Evolutionary conservation across 92 coral and sea anemone genomes (phyloP).

Genomic region (Pocillopora grandis): DNA sequence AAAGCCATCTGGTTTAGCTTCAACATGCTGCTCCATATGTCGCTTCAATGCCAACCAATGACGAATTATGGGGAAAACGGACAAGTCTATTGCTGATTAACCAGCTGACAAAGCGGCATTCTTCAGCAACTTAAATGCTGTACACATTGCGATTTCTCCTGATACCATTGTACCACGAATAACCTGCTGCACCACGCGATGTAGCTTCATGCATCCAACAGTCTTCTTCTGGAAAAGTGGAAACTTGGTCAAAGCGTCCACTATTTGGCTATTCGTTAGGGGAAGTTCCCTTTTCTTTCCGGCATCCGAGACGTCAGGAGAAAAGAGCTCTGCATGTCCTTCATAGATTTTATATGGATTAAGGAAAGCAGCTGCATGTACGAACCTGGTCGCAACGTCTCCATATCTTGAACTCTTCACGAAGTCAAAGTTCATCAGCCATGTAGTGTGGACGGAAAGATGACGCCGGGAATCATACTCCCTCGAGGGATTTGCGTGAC

Average conservation of each 20-base stretch:
- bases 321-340: conserved; percentile 3
- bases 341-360: conserved; percentile 24
- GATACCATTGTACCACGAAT: conserved; percentile 1
- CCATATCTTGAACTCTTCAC: background rate
- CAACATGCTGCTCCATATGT: background rate
- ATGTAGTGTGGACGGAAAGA: conserved; percentile 64
- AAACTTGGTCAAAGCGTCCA: background rate
- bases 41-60: background rate
- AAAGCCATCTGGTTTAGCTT: background rate
- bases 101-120: background rate
- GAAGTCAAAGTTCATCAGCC: conserved; percentile 71
- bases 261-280: background rate
- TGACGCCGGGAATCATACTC: conserved; percentile 57
- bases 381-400: conserved; percentile 6
- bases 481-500: conserved; percentile 35
- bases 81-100: background rate
- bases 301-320: background rate
- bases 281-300: background rate
- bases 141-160: background rate
- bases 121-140: background rate
- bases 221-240: conserved; percentile 10
- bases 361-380: conserved; percentile 28
- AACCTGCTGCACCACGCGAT: conserved; percentile 24
- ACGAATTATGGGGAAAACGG: background rate
- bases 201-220: background rate